Base-by-base conservation (phyloP, 2,888 invertebrate genomes). In the Ormyrus pomaceus region DNA sequence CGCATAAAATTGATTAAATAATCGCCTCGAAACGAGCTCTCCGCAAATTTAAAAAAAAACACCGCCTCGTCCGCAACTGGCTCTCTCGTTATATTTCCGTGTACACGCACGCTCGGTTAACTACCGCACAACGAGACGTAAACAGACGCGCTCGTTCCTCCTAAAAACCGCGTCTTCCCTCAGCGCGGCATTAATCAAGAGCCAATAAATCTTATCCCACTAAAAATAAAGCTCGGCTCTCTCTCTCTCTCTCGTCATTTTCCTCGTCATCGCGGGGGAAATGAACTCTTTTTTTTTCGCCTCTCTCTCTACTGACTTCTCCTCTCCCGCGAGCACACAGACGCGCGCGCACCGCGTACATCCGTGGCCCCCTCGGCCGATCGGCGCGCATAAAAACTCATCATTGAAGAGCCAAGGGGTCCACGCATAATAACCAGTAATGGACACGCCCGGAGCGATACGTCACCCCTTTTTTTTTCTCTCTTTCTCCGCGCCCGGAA, bases 341-440 rank as follows among this genome's bases (percentile, higher is more conserved):
- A 58, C 55, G 51, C 11, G n/a, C 19, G 59, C 34, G 61, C 2
- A 62, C 9, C n/a, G 34, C 1, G 19, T 19, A n/a, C 6, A 34
- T 34, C 50, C 45, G 53, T 19, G 5, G 69, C 74, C 74, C 65
- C 74, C 71, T 70, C 66, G 69, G 4, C 65, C 72, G 70, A 80
- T 80, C 77, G 77, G 34, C 68, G 65, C 71, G 80, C 77, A 77
- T 80, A 77, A 77, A 80, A 80, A 80, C 80, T 80, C 80, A 80
- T 80, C 80, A 77, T 73, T 64, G 80, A 77, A 77, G 69, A 77
- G 77, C 48, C 6, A 48, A 51, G 69, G 50, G 70, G 77, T 70
- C 61, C 73, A 73, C 59, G 81, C 77, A 86, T 86, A 85, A 85
- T 85, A 84, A 83, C 83, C 82, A 83, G 83, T 84, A 84, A 84